These are phyloP conservation scores for Telmatochromis sp. DNA, from an alignment of 2,113 vertebrate genomes.

Conservation along the genomic window DNA sequence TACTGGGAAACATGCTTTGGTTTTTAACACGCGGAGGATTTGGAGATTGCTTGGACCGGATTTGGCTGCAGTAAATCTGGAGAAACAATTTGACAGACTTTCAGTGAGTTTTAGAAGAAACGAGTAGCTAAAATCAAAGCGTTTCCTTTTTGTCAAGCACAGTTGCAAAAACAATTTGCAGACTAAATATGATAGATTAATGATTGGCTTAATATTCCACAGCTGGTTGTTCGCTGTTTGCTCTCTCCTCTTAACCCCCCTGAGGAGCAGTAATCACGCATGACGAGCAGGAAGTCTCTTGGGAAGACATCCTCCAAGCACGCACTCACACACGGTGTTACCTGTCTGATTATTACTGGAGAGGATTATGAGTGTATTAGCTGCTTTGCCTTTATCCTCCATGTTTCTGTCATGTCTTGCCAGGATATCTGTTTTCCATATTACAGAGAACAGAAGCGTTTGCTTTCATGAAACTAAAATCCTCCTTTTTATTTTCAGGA, in stretches of 20 bases:
- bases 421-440: constrained; percentile 42
- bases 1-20: background rate
- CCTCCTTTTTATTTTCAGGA: constrained; percentile 73
- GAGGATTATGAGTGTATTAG: constrained; percentile 12
- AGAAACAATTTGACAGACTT: background rate
- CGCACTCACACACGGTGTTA: background rate
- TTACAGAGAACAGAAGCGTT: background rate
- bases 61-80: background rate
- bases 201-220: constrained; percentile 1
- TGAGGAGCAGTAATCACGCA: constrained; percentile 14
- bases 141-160: background rate
- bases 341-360: constrained; percentile 12
- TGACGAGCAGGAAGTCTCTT: background rate
- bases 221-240: constrained; percentile 11
- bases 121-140: background rate
- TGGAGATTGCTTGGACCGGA: background rate
- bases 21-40: background rate
- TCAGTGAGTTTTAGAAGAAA: background rate
- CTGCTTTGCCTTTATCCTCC: background rate
- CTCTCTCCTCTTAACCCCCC: background rate
- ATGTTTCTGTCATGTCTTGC: constrained; percentile 27
- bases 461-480: background rate
- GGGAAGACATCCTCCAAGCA: background rate
- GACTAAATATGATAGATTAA: background rate
- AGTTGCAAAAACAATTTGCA: background rate